A percentile compares a stretch with the other conserved stretches of the same genome.
Evolutionary conservation across 2,113 vertebrate species (phyloP).

Genomic region (Arenaria interpres): DNA sequence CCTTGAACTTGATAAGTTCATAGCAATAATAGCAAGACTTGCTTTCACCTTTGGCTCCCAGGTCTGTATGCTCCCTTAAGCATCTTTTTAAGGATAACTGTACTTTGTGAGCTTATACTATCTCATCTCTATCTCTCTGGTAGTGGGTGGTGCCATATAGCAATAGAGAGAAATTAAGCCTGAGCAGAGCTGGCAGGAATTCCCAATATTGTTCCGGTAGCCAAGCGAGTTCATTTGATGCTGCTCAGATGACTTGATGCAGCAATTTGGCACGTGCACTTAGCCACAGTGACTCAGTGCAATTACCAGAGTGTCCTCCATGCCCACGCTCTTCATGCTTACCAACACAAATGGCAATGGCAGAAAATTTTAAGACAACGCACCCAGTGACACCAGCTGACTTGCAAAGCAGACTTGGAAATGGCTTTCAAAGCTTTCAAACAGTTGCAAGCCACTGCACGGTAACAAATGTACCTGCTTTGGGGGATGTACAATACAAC

Average conservation of each 20-base stretch:
- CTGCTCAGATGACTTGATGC: background rate
- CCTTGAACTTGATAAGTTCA: background rate
- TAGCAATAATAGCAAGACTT: background rate
- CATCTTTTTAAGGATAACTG: background rate
- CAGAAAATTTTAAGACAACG: background rate
- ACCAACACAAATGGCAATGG: background rate
- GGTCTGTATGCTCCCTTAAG: background rate
- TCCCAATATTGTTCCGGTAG: background rate
- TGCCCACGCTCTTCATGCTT: background rate
- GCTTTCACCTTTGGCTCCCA: background rate
- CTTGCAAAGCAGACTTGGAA: background rate
- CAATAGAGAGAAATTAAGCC: background rate
- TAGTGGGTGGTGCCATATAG: background rate
- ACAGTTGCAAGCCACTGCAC: background rate
- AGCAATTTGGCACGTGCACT: background rate
- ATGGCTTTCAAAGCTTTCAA: background rate
- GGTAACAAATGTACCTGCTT: background rate
- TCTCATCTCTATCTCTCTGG: background rate
- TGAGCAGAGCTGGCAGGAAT: slow-evolving; percentile 1
- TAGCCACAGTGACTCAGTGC: background rate
- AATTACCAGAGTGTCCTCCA: background rate
- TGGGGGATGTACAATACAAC: background rate
- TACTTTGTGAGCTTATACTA: background rate
- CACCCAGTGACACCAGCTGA: background rate
- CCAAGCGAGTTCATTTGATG: background rate